Evolutionary conservation across 2,888 invertebrate species (phyloP).

Genomic region (Caenorhabditis becei): DNA sequence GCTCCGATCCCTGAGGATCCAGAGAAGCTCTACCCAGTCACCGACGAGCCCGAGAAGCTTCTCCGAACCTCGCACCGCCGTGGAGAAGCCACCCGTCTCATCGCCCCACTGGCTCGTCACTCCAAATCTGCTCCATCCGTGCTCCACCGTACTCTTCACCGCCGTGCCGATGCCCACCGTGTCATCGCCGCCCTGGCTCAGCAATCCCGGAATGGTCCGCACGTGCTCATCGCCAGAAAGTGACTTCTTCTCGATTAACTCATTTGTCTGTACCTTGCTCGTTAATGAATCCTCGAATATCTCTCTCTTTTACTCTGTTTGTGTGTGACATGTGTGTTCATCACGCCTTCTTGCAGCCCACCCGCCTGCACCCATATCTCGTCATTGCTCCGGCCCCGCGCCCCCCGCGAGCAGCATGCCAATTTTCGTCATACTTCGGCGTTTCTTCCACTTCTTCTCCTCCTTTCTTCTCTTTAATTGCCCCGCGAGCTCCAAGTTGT

Average conservation of each 20-base stretch:
- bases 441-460: conserved; percentile 18
- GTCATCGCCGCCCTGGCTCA: conserved; percentile 12
- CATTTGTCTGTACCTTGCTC: conserved; percentile 31
- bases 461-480: conserved; percentile 35
- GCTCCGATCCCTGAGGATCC: no score
- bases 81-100: conserved; percentile 3
- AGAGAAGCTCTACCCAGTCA: no score
- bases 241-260: not conserved
- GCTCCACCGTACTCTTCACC: not conserved
- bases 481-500: conserved; percentile 20
- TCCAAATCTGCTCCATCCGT: not conserved
- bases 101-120: conserved; percentile 2
- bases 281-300: conserved; percentile 9
- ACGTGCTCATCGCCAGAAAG: conserved; percentile 6
- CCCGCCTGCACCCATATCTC: conserved; percentile 6
- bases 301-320: no score
- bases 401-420: conserved; percentile 32
- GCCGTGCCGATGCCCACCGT: conserved; percentile 1
- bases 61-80: no score
- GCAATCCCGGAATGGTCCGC: conserved; percentile 9
- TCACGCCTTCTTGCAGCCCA: conserved; percentile 1
- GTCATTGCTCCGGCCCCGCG: conserved; percentile 10
- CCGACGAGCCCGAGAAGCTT: no score
- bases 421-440: conserved; percentile 58
- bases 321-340: not conserved